phyloP scores from a whole-genome alignment of 2,113 vertebrate genomes.

The Meles meles region DNA sequence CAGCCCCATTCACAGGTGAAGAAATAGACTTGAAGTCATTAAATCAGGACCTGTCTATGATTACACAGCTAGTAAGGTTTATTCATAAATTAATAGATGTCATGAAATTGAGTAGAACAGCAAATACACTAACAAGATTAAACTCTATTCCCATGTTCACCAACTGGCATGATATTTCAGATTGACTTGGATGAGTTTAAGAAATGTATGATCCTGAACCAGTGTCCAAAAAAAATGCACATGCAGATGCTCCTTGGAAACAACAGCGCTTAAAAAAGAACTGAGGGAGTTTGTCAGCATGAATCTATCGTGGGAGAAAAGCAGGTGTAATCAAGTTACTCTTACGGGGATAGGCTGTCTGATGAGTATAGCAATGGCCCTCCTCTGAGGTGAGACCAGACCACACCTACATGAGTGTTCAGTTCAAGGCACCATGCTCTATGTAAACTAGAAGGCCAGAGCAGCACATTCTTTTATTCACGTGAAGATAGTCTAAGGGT shows the following conservation, averaged over 20 bases:
- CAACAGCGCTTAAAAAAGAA: neutral
- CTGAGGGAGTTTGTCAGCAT: neutral
- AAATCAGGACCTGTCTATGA: neutral
- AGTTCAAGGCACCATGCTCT: neutral
- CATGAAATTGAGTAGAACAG: neutral
- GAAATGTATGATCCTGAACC: neutral
- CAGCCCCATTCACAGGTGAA: neutral
- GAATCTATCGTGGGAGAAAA: neutral
- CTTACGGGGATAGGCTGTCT: neutral
- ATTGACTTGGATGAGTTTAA: neutral
- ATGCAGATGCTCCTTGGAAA: neutral
- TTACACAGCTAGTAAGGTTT: neutral
- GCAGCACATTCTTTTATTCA: neutral
- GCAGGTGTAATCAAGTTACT: neutral
- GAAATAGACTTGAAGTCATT: neutral
- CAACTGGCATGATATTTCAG: neutral
- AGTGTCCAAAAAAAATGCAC: neutral
- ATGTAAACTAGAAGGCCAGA: neutral
- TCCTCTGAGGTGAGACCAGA: neutral
- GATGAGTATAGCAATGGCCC: neutral
- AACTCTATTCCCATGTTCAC: neutral
- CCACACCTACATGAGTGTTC: neutral
- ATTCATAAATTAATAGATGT: neutral
- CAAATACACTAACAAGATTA: neutral
- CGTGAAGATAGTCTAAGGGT: neutral